Evolutionary conservation across 2,888 invertebrate species (phyloP), one percentile per base, ranked within the genome.

Genomic region (Ophioninae sp.): DNA sequence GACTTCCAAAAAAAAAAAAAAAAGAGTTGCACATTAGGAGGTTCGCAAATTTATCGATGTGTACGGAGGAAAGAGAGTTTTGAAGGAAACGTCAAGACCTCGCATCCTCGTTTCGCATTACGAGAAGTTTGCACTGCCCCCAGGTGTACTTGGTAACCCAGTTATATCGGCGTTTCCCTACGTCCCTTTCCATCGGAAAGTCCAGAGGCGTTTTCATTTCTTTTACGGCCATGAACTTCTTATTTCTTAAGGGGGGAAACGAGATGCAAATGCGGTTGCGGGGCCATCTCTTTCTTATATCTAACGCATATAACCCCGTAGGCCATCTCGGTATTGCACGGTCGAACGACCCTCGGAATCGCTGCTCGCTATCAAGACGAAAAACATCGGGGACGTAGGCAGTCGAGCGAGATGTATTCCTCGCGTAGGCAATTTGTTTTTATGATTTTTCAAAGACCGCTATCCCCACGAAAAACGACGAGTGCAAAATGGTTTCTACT

Each of bases 91-190:
- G 56, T 41, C 41, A 50, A 44, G 69, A 39, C 20, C 13, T 23
- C 73, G 62, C 44, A 59, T 57, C 74, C 59, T 57, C 61, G 56
- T 78, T 84, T 62, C 56, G 59, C 56, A 70, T 72, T 79, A 69
- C 75, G 81, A 77, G 84, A 85, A 85, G 68, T 85, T 84, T 77
- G 76, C 72, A 41, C 79, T 70, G 86, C 86, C 86, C 75, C 82
- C 83, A 82, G 86, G 86, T 87, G 83, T 85, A 70, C 73, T 81
- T 69, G 70, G 79, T 87, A 87, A 87, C 86, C 85, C 85, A 84
- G 81, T 86, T 87, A 84, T 61, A 57, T 68, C 72, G 70, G 44
- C 39, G 64, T 78, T 74, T 74, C 79, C 69, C 76, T 78, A 44
- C 69, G 39, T 37, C 37, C 57, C 74, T 13, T 37, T 30, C 72